Evolutionary conservation across 2,888 invertebrate species (phyloP), one percentile per base, ranked within the genome.

Genomic region (Amiota minor): DNA sequence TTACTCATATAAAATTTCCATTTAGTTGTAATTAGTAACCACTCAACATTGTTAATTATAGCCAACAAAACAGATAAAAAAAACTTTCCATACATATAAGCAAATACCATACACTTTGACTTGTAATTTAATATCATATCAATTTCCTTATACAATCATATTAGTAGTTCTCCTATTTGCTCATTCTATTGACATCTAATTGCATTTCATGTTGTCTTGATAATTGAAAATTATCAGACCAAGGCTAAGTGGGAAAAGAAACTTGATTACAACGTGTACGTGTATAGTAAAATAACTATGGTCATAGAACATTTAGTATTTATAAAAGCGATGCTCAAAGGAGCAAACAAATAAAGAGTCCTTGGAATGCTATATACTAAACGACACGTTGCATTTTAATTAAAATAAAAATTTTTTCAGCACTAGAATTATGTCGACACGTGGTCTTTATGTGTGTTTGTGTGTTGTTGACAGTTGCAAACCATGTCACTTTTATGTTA

Each of bases 191-290:
- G 62, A 35, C 62, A 35, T 6, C 62, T 18, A 35, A 62, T 20
- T 11, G 12, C 59, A 59, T 59, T 16, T 9, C 56, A 18, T n/a
- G 14, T 20, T 59, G 59, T 3, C 20, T 59, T 11, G 64, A 74
- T 78, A 82, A 84, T 82, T 83, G 82, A 79, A 82, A 80, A 80
- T 77, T 82, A 80, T 76, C 53, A 53, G 14, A n/a, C n/a, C 53
- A n/a, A 77, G 77, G 80, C 77, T 78, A 82, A 84, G 84, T 85
- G 83, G 80, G 81, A 77, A 83, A 84, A 77, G 65, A 59, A 49
- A 35, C 35, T 35, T 35, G 35, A 35, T 35, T 35, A 35, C n/a
- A n/a, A n/a, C n/a, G n/a, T n/a, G n/a, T n/a, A n/a, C n/a, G n/a
- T n/a, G n/a, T n/a, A n/a, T n/a, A 35, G 35, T 6, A 6, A 35